Evolutionary conservation across 1,140 invertebrate species (phyloP).

Genomic region (Lithobius niger): DNA sequence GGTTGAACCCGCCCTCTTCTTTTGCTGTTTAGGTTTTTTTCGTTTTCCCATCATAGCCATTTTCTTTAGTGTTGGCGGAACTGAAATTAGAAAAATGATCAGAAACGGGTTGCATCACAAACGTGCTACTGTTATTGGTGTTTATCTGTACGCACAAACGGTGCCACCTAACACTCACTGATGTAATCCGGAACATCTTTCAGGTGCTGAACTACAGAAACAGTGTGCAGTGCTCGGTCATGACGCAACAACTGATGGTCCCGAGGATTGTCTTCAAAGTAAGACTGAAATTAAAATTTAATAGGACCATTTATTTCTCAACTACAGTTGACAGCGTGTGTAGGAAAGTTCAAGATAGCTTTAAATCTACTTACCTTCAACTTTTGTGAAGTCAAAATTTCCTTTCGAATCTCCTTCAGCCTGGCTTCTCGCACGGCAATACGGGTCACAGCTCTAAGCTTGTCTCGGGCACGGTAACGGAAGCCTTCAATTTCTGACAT

Average conservation of each 20-base stretch:
- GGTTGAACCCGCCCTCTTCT: not conserved
- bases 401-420: conserved; percentile 87
- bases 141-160: no score
- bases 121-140: not conserved
- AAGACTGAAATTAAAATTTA: conserved; percentile 56
- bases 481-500: conserved; percentile 93
- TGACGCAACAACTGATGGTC: conserved; percentile 79
- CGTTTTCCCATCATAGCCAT: not conserved
- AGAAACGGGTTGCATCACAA: no score
- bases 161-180: conserved; percentile 25
- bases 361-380: conserved; percentile 48
- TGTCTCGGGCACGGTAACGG: conserved; percentile 83
- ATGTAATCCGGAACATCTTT: conserved; percentile 91
- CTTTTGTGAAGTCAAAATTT: conserved; percentile 85
- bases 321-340: no score
- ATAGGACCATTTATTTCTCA: no score
- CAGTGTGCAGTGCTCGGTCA: conserved; percentile 76
- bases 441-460: conserved; percentile 81
- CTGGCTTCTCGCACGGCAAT: conserved; percentile 84
- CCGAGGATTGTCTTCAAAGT: conserved; percentile 87
- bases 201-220: conserved; percentile 69
- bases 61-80: no score
- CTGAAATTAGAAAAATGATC: no score
- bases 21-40: no score
- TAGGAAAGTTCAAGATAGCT: no score